Conservation (phyloP, 2,113 vertebrate genomes). For the Ardeotis arabs region DNA sequence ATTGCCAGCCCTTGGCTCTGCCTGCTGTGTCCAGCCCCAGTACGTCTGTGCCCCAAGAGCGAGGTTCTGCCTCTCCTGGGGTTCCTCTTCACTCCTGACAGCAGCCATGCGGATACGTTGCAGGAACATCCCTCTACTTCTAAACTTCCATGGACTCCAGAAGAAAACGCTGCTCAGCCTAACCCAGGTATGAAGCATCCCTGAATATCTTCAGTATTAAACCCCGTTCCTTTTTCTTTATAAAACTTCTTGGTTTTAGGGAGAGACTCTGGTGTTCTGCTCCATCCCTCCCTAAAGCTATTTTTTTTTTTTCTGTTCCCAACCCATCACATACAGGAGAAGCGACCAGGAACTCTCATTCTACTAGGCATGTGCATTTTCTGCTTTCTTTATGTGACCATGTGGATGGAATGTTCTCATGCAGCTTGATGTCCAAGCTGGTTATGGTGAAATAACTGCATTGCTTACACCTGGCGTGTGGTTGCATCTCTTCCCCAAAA, state of each 20-base stretch:
- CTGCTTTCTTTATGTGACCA: neutral
- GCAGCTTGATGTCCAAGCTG: too few species aligned
- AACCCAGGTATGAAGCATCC: neutral
- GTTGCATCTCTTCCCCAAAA: neutral
- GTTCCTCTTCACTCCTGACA: too few species aligned
- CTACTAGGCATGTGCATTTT: neutral
- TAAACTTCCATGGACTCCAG: neutral
- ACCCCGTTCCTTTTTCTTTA: neutral
- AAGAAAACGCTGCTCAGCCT: neutral
- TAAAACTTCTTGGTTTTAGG: neutral
- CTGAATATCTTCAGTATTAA: neutral
- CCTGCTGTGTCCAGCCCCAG: neutral
- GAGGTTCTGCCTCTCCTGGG: neutral
- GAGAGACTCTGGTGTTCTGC: neutral
- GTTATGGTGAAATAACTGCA: neutral
- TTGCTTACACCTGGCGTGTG: neutral
- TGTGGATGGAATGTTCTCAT: neutral
- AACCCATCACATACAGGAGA: neutral
- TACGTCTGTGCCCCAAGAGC: neutral
- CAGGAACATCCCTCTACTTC: neutral
- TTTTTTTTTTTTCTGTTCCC: neutral
- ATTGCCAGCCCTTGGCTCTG: neutral
- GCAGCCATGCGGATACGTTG: rapidly evolving
- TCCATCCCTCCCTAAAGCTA: neutral
- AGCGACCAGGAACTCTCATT: neutral